Evolutionary conservation across 1,140 invertebrate genomes (phyloP), one percentile per base, ranked within the genome.

Genomic region (Druon quercuslanigerum): DNA sequence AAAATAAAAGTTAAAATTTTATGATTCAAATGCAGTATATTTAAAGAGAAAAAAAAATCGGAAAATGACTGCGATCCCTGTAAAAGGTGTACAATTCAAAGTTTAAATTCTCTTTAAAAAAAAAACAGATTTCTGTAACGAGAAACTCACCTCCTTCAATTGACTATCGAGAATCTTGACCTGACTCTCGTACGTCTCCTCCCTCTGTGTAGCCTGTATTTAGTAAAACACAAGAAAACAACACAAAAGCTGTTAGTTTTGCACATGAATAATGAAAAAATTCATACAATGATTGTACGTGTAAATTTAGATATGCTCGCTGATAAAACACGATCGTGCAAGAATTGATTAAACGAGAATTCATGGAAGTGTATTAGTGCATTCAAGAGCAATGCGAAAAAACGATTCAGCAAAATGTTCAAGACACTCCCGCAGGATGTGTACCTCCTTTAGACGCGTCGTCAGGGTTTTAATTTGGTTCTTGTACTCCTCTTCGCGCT

Each of bases 401-500:
- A 74, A 81, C 76, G 80, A 79, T 83, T 80, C 82, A 83, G 84
- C 77, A 80, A 81, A 84, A 83, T 25, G 71, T 72, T 60, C 80
- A 85, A 88, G 85, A 87, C 89, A 90, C 87, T 89, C 83, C 89
- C 89, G 87, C 90, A 92, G 91, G 74, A 85, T 84, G 83, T 90
- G 93, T 96, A 99, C 98, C 97, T 99, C 97, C 96, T 99, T 99
- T 93, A 99, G 97, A 93, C 98, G 97, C 92, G 97, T 97, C 90
- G 97, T 99, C 92, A 99, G 94, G 92, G 97, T 98, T 95, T 99
- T 99, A 94, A 99, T 99, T 94, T 99, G 98, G 93, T 99, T 97
- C 95, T 99, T 99, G 95, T 99, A 99, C 92, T 99, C 98, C 94
- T 99, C 99, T 94, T 99, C 99, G 92, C 99, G 97, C 95, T 99